Evolutionary conservation across 1,140 invertebrate species (phyloP).

Genomic region (Helicorthomorpha holstii): DNA sequence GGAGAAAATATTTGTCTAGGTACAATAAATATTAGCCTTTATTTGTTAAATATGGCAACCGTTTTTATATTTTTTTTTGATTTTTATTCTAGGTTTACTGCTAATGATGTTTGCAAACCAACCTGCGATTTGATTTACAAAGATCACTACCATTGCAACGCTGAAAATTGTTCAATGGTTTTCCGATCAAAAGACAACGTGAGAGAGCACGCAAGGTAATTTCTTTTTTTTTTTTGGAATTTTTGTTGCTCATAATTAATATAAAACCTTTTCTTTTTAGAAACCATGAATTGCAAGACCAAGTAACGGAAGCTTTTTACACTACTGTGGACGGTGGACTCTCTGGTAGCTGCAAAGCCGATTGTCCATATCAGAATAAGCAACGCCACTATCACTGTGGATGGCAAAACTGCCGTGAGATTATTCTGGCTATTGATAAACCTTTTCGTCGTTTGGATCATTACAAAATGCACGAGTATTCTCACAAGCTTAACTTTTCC

Average conservation of each 20-base stretch:
- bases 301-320: slow-evolving; percentile 64
- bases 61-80: slow-evolving; percentile 2
- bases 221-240: slow-evolving; percentile 30
- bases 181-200: slow-evolving; percentile 61
- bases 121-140: slow-evolving; percentile 48
- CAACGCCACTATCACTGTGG: slow-evolving; percentile 71
- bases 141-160: slow-evolving; percentile 62
- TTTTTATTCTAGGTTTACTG: slow-evolving; percentile 22
- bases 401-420: slow-evolving; percentile 46
- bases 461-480: slow-evolving; percentile 68
- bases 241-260: no score
- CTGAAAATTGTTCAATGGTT: slow-evolving; percentile 38
- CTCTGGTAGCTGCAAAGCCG: slow-evolving; percentile 35
- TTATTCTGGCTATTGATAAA: slow-evolving; percentile 62
- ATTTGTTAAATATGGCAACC: background rate
- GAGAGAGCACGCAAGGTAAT: slow-evolving; percentile 50
- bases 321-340: slow-evolving; percentile 35
- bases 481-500: slow-evolving; percentile 34
- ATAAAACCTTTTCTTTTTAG: slow-evolving; percentile 22
- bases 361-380: slow-evolving; percentile 55
- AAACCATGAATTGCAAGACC: slow-evolving; percentile 69
- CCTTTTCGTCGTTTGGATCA: slow-evolving; percentile 74
- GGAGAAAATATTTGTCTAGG: slow-evolving; percentile 39
- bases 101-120: slow-evolving; percentile 39
- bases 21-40: slow-evolving; percentile 13